phyloP scores from a whole-genome alignment of 2,113 vertebrate species.

The Pomatorhinus ruficollis region DNA sequence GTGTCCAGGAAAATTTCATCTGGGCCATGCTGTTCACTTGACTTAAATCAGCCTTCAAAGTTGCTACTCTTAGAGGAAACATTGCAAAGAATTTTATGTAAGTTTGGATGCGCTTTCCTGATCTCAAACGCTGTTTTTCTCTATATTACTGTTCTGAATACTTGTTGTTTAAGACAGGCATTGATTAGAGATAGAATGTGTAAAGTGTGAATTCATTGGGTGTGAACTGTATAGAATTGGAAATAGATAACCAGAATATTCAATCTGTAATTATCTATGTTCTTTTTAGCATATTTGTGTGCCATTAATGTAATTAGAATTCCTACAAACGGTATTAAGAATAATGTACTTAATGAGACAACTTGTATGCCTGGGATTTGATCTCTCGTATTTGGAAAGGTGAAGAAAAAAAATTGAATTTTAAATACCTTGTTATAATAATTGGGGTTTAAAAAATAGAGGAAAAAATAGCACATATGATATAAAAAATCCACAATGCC shows the following conservation, averaged over 20 bases:
- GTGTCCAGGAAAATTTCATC: neutral
- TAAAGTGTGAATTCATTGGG: neutral
- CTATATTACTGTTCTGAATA: neutral
- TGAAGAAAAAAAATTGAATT: neutral
- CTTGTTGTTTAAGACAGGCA: fast-evolving
- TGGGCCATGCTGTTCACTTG: neutral
- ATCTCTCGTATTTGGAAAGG: neutral
- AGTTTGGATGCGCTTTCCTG: neutral
- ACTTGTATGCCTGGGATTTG: neutral
- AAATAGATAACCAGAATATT: neutral
- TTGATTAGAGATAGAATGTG: neutral
- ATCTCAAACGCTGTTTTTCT: neutral
- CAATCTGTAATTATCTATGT: neutral
- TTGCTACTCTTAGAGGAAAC: neutral
- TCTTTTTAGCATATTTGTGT: neutral
- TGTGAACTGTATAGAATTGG: neutral
- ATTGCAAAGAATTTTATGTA: neutral
- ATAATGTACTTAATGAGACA: neutral
- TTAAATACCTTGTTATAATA: neutral
- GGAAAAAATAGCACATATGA: neutral
- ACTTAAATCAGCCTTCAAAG: neutral
- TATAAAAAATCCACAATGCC: neutral
- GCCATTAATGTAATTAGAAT: neutral
- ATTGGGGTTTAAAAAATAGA: neutral
- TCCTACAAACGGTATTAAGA: neutral